phyloP scores from a whole-genome alignment of 2,113 vertebrate species.

The Pterophyllum scalare region DNA sequence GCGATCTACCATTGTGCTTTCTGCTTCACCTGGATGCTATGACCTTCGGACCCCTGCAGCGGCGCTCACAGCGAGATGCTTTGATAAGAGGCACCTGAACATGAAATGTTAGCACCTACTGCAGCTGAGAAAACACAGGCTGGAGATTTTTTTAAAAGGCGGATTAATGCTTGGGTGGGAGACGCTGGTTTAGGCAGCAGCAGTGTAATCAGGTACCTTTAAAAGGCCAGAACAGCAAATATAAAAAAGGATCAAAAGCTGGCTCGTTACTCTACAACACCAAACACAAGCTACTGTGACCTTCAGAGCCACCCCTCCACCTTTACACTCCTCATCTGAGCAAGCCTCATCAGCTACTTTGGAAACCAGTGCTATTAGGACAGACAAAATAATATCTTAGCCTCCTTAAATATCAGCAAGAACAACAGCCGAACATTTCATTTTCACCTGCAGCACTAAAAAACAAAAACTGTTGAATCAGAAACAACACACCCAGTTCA shows the following conservation, averaged over 20 bases:
- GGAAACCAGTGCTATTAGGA: not conserved
- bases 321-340: not conserved
- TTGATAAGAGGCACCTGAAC: not conserved
- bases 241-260: conserved; percentile 8
- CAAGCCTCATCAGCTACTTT: not conserved
- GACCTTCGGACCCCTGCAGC: not conserved
- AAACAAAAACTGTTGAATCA: too few relatives aligned
- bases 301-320: not conserved
- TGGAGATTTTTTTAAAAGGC: conserved; percentile 21
- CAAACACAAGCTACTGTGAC: not conserved
- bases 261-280: not conserved
- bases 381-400: not conserved
- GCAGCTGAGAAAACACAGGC: conserved; percentile 14
- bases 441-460: too few relatives aligned
- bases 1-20: not conserved
- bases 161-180: conserved; percentile 8
- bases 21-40: not conserved
- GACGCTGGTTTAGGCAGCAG: conserved; percentile 11
- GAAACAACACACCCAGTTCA: too few relatives aligned
- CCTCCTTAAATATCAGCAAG: too few relatives aligned
- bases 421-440: too few relatives aligned
- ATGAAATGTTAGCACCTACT: not conserved
- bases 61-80: not conserved
- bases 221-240: not conserved
- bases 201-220: conserved; percentile 27